Conservation (phyloP, 2,888 invertebrate species). For the Callyntrura sp. region DNA sequence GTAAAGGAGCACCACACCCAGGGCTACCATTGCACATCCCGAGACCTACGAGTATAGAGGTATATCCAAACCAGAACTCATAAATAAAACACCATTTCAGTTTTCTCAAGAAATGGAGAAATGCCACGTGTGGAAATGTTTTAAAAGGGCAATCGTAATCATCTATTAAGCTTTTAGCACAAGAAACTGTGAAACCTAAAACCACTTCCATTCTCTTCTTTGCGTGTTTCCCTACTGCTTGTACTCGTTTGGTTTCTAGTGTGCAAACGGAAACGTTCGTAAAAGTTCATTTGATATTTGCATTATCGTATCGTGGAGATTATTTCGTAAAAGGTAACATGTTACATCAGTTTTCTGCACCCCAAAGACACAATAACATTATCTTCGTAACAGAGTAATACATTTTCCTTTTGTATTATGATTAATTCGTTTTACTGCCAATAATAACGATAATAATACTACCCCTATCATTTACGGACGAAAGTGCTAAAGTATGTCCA, state of each 20-base stretch:
- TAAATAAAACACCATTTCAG: constrained; percentile 15
- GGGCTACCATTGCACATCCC: constrained; percentile 87
- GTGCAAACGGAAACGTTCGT: not conserved
- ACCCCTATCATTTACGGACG: not conserved
- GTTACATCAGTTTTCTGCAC: too few relatives aligned
- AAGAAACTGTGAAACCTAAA: not conserved
- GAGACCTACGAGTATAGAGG: constrained; percentile 86
- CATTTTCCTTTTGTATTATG: not conserved
- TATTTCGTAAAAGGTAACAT: not conserved
- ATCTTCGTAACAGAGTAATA: not conserved
- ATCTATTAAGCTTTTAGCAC: constrained; percentile 36
- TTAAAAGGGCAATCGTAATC: constrained; percentile 27
- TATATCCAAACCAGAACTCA: not conserved
- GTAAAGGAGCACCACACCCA: constrained; percentile 87
- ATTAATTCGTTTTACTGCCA: constrained; percentile 28
- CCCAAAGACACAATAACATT: not conserved
- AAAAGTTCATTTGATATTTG: not conserved
- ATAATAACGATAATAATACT: constrained; percentile 20
- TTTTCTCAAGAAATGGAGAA: constrained; percentile 30
- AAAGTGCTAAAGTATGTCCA: too few relatives aligned
- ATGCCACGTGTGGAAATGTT: constrained; percentile 1
- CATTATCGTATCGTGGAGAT: not conserved
- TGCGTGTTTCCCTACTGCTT: not conserved
- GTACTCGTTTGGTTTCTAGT: not conserved
- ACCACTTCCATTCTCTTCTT: constrained; percentile 5